Conservation (phyloP, 2,888 invertebrate species). For the Spicauda simplicius region DNA sequence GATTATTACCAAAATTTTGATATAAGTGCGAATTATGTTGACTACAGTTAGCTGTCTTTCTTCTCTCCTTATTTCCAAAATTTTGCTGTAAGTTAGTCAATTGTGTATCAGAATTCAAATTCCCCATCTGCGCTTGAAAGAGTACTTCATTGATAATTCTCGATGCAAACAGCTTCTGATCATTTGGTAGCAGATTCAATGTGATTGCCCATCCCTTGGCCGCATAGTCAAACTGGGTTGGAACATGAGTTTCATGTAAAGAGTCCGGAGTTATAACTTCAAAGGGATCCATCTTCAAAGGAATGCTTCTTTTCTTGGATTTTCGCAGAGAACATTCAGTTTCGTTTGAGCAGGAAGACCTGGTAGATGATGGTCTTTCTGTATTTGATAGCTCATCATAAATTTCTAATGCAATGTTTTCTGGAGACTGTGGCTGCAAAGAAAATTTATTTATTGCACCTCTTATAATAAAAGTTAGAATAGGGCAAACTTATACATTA, state of each 20-base stretch:
- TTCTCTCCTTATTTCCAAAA: neutral
- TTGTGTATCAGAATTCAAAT: neutral
- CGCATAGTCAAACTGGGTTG: slow-evolving; percentile 1
- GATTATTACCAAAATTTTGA: too few species aligned
- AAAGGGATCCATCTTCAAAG: neutral
- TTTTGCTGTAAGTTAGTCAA: neutral
- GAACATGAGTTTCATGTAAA: neutral
- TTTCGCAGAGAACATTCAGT: neutral
- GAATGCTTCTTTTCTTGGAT: neutral
- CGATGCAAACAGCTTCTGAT: neutral
- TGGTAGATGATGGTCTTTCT: neutral
- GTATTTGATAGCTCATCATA: neutral
- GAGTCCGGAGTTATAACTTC: neutral
- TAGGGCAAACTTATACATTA: too few species aligned
- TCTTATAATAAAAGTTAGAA: too few species aligned
- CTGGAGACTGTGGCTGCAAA: neutral
- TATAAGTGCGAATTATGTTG: too few species aligned
- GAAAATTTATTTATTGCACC: too few species aligned
- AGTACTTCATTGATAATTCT: slow-evolving; percentile 7
- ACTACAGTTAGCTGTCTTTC: too few species aligned
- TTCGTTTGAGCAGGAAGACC: neutral
- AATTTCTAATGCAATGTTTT: neutral
- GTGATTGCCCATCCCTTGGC: neutral
- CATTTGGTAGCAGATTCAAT: neutral
- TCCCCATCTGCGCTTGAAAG: slow-evolving; percentile 6